phyloP scores from a whole-genome alignment of 2,888 invertebrate genomes.

The Diachrysia chrysitis region DNA sequence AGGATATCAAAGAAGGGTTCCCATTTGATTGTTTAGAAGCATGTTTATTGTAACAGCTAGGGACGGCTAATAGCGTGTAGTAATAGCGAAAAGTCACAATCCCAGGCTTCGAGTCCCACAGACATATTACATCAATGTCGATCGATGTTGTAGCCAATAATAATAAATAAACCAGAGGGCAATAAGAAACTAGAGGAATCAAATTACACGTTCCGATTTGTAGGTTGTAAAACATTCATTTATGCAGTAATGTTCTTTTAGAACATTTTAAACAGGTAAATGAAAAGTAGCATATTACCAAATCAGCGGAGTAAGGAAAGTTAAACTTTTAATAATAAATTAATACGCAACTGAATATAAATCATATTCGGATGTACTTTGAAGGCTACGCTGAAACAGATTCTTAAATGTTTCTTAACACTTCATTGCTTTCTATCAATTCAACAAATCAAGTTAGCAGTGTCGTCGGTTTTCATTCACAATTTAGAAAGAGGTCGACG shows the following conservation, averaged over 20 bases:
- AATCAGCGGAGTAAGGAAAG: neutral
- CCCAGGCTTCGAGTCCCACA: neutral
- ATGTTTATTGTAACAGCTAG: neutral
- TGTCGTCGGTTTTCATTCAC: constrained; percentile 64
- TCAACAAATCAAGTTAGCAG: constrained; percentile 54
- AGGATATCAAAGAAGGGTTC: neutral
- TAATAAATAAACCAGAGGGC: constrained; percentile 8
- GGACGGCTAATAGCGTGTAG: neutral
- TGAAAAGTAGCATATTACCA: no score
- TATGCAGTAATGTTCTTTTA: neutral
- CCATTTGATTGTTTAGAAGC: constrained; percentile 1
- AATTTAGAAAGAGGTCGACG: constrained; percentile 72
- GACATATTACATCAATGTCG: constrained; percentile 10
- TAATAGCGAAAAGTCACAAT: constrained; percentile 7
- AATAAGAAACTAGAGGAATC: constrained; percentile 5
- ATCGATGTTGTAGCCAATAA: constrained; percentile 6
- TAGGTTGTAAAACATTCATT: neutral
- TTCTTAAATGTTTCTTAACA: constrained; percentile 28
- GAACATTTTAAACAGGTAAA: neutral
- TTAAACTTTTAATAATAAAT: constrained; percentile 8
- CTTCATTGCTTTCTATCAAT: constrained; percentile 52
- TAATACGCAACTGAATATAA: no score
- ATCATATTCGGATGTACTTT: no score
- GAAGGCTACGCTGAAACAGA: neutral
- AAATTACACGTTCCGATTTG: neutral